Base-by-base conservation (phyloP, 2,113 vertebrate species). In the Leucoraja erinaceus region DNA sequence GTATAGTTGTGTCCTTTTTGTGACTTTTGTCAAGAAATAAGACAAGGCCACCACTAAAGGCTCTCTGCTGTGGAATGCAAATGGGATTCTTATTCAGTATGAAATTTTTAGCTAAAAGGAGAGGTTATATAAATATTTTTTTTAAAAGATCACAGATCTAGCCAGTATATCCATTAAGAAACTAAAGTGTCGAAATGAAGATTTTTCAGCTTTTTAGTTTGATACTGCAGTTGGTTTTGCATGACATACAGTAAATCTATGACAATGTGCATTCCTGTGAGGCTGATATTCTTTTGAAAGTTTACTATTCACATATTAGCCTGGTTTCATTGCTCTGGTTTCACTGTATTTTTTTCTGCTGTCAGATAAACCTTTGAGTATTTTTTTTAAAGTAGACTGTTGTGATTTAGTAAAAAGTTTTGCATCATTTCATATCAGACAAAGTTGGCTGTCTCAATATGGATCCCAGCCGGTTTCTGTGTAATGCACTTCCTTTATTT, bases 151-250 rank as follows among this genome's bases (percentile, higher is more conserved):
- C 75, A 54, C 38, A 22, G 47, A 56, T 81, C 20, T 20, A 81
- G 54, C 78, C 20, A 25, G 8, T 81, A 5, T 81, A 81, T 81
- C 78, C 78, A 81, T 81, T 81, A 54, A 25, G 78, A 81, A 81
- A 81, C 47, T 22, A 54, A 81, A 81, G 78, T 81, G 78, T 81
- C 78, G 54, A 81, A 81, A 25, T 77, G 75, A 77, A 77, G 75
- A 77, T 33, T 31, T 31, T 77, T 14, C 31, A 33, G 33, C 47
- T 81, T 81, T 56, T 25, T 16, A 54, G 38, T 81, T 81, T 56
- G 18, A 81, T 81, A 81, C 20, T 54, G 47, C 56, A 54, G 78
- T 56, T 81, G 54, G 78, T 56, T 77, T 81, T 56, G 47, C 78
- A 81, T 18, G 54, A 12, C 7, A 54, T 56, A 47, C 38, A 47